Evolutionary conservation across 2,113 vertebrate genomes (phyloP).

Genomic region (Chelonoidis abingdonii): DNA sequence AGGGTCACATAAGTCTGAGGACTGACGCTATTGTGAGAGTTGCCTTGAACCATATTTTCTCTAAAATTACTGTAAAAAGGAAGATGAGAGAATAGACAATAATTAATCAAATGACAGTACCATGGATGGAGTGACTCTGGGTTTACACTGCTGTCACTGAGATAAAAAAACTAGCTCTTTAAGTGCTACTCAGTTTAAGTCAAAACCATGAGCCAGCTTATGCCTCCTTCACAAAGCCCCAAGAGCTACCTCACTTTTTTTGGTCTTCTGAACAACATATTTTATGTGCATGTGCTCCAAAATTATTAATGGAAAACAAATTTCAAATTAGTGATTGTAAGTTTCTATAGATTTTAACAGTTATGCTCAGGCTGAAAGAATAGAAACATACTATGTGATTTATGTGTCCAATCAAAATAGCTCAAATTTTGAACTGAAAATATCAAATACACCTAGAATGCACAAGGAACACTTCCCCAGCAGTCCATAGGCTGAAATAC

Average conservation of each 20-base stretch:
- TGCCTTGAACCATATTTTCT: not conserved
- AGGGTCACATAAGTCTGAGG: not conserved
- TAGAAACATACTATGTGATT: not conserved
- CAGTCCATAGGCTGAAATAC: not conserved
- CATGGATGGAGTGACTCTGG: not conserved
- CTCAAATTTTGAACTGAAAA: not conserved
- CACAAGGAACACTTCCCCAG: not conserved
- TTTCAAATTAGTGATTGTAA: not conserved
- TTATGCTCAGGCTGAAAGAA: not conserved
- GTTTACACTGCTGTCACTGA: not conserved
- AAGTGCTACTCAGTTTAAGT: not conserved
- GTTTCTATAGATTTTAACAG: not conserved
- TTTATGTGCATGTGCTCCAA: not conserved
- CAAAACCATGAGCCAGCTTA: not conserved
- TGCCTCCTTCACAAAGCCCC: not conserved
- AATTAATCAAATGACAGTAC: not conserved
- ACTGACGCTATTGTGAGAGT: not conserved
- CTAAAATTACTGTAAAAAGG: not conserved
- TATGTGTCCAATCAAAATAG: not conserved
- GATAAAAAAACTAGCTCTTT: not conserved
- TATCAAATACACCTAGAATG: rapidly evolving
- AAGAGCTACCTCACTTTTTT: not conserved
- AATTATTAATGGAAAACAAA: not conserved
- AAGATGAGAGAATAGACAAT: not conserved
- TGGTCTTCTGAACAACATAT: not conserved